These are phyloP conservation scores for Melinaea menophilus DNA, from an alignment of 2,888 invertebrate genomes.

Conservation along the genomic window DNA sequence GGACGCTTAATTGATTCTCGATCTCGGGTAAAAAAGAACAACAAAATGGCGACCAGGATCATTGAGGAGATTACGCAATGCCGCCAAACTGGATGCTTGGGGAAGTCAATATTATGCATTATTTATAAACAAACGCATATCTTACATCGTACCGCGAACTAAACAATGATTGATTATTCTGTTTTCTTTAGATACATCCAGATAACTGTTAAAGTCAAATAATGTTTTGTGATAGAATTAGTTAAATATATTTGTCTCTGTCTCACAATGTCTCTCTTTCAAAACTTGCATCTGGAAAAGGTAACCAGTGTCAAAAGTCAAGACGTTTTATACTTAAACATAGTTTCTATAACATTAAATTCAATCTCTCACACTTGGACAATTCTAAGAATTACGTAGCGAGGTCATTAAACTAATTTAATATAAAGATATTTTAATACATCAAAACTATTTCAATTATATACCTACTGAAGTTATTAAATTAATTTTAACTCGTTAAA, in stretches of 20 bases:
- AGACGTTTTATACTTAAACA: no score
- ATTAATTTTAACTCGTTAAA: conserved; percentile 14
- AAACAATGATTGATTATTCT: conserved; percentile 26
- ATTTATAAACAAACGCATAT: conserved; percentile 55
- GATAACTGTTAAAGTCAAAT: no score
- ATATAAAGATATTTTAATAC: conserved; percentile 28
- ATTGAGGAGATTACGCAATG: conserved; percentile 75
- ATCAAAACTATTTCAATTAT: no score
- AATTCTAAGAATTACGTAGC: conserved; percentile 35
- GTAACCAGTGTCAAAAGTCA: no score
- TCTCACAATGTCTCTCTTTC: no score
- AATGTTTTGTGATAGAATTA: no score
- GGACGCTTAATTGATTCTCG: conserved; percentile 67
- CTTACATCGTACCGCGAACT: conserved; percentile 33
- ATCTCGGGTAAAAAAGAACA: conserved; percentile 48
- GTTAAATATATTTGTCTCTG: no score
- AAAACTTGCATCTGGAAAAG: no score
- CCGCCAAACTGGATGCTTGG: conserved; percentile 67
- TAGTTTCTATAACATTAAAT: no score
- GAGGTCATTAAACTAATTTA: conserved; percentile 49
- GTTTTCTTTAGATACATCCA: conserved; percentile 53
- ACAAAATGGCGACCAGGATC: conserved; percentile 59
- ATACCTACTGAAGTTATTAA: neutral
- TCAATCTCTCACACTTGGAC: conserved; percentile 2
- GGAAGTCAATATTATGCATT: conserved; percentile 64